Conservation (phyloP, 1,140 invertebrate genomes). For the Trichonephila inaurata region DNA sequence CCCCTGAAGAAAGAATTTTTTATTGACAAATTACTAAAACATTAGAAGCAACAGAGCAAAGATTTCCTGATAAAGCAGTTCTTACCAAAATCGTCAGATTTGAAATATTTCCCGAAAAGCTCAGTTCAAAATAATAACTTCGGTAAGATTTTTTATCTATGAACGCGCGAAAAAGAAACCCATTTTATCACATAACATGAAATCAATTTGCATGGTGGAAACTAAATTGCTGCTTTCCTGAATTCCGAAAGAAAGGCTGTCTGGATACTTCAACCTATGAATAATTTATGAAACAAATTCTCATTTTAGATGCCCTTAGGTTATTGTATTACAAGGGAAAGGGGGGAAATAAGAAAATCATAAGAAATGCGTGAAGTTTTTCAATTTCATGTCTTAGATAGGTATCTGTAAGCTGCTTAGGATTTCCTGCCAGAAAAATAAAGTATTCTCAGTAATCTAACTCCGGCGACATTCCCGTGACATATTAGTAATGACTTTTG, state of each 20-base stretch:
- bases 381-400: conserved; percentile 33
- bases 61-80: background rate
- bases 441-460: conserved; percentile 37
- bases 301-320: conserved; percentile 46
- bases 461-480: conserved; percentile 29
- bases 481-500: conserved; percentile 33
- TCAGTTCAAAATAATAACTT: conserved; percentile 20
- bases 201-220: conserved; percentile 62
- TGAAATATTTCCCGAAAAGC: background rate
- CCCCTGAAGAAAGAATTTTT: too few species aligned
- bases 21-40: too few species aligned
- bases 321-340: conserved; percentile 42
- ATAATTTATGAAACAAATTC: conserved; percentile 58
- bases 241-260: conserved; percentile 50
- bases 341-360: background rate
- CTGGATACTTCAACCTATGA: conserved; percentile 29
- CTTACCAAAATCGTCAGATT: background rate
- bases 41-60: too few species aligned
- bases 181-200: conserved; percentile 64
- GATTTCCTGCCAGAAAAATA: conserved; percentile 15
- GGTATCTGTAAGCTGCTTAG: conserved; percentile 30
- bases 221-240: conserved; percentile 48
- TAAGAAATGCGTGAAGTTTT: conserved; percentile 25
- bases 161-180: background rate
- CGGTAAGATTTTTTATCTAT: background rate